Evolutionary conservation across 2,888 invertebrate genomes (phyloP), one percentile per base, ranked within the genome.

Genomic region (Perizoma affinitatum): DNA sequence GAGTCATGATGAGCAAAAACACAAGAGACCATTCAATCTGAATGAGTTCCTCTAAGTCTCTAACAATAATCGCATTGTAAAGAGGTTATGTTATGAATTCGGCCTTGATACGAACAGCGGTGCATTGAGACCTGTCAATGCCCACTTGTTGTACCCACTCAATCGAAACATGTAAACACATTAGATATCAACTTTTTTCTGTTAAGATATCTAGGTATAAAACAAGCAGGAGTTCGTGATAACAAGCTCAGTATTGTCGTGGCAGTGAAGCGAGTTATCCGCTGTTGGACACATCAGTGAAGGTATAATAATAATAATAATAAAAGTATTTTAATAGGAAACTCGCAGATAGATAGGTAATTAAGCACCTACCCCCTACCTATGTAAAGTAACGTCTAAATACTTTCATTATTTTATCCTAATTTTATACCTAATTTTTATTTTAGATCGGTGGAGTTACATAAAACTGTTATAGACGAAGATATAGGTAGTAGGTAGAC

Each of bases 71-170:
- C 5, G 33, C 52, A 55, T 61, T 65, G 10, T 55, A 36, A 43
- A 57, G 47, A 61, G 57, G 57, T 58, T 66, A 63, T 36, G 63
- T 59, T 61, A 48, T 50, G 46, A 50, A 38, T 45, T 58, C 47
- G 55, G 54, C 63, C 63, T 66, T 66, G 61, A 42, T 57, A n/a
- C 10, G 46, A 48, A 45, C 48, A 52, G 52, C 40, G 11, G 11
- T 22, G 22, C 54, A 53, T 58, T 54, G 41, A 36, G 5, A 35
- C 6, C n/a, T 59, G 58, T 58, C 57, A 65, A 53, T 58, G 41
- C 7, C 5, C 35, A 48, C 10, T 48, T 62, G 63, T 54, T 36
- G 22, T 54, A 4, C 7, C 48, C 38, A 8, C 10, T 34, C 22
- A 5, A 35, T 45, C n/a, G 44, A 35, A 56, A 55, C 58, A 53